Evolutionary conservation across 1,140 invertebrate genomes (phyloP).

Genomic region (Stenopsyche tienmushanensis): DNA sequence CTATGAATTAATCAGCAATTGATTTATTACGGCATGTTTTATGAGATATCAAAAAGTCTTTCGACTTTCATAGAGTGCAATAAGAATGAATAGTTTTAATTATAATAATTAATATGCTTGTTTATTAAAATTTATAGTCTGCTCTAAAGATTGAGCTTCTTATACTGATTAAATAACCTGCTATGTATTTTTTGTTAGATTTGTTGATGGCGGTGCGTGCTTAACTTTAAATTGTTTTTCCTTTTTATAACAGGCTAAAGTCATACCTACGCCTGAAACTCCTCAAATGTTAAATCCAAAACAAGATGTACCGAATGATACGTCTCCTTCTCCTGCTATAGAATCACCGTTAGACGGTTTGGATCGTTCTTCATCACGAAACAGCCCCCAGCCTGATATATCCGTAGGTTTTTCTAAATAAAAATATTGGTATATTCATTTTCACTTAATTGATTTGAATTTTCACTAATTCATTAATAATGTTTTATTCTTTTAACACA

Average conservation of each 20-base stretch:
- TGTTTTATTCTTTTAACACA: no score
- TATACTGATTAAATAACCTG: no score
- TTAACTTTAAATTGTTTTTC: neutral
- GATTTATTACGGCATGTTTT: no score
- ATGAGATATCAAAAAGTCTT: no score
- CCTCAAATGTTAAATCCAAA: conserved; percentile 31
- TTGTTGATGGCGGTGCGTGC: neutral
- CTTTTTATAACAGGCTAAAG: conserved; percentile 27
- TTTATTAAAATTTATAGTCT: no score
- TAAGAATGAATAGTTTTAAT: no score
- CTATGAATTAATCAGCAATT: neutral
- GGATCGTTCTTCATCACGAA: neutral
- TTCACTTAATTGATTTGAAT: neutral
- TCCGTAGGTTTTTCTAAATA: conserved; percentile 17
- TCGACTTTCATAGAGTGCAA: no score
- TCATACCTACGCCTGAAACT: conserved; percentile 39
- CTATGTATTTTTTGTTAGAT: no score
- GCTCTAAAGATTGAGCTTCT: no score
- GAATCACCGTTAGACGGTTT: neutral
- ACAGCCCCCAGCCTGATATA: conserved; percentile 22
- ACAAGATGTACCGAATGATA: conserved; percentile 22
- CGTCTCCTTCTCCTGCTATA: neutral
- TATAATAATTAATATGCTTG: no score
- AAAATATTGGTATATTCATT: neutral
- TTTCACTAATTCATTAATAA: neutral